A percentile compares a stretch with the other conserved stretches of the same genome.
phyloP scores from a whole-genome alignment of 2,113 vertebrate species.

The Calidris pugnax region DNA sequence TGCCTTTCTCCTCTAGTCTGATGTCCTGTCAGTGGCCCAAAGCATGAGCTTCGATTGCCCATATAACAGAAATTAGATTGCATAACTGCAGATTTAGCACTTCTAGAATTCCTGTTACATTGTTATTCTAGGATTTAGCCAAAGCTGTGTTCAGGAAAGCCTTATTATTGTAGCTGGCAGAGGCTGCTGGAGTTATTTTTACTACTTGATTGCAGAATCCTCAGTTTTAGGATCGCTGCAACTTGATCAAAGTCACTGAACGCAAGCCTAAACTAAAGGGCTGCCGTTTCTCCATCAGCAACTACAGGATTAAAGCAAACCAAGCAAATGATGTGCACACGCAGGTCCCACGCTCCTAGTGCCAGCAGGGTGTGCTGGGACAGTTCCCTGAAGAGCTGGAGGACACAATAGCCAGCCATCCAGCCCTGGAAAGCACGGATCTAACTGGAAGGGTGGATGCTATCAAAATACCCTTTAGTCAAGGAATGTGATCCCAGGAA shows the following conservation, averaged over 20 bases:
- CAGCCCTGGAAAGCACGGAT: neutral
- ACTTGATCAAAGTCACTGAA: neutral
- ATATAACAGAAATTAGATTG: neutral
- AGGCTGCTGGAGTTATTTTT: constrained; percentile 20
- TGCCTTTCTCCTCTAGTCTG: neutral
- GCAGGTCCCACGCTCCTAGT: rapidly evolving
- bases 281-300: neutral
- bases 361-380: neutral
- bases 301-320: neutral
- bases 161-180: constrained; percentile 41
- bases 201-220: constrained; percentile 12
- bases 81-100: constrained; percentile 17
- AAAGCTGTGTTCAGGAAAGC: constrained; percentile 21
- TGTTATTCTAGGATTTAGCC: constrained; percentile 43
- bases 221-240: neutral
- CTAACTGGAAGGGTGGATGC: neutral
- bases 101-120: constrained; percentile 20
- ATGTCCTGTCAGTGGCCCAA: neutral
- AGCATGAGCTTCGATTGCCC: neutral
- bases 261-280: neutral
- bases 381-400: neutral
- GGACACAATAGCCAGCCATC: neutral
- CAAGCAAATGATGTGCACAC: neutral
- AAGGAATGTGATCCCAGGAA: neutral
- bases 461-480: neutral